phyloP scores from a whole-genome alignment of 2,797 vertebrate genomes.

The Poecilia velifera region DNA sequence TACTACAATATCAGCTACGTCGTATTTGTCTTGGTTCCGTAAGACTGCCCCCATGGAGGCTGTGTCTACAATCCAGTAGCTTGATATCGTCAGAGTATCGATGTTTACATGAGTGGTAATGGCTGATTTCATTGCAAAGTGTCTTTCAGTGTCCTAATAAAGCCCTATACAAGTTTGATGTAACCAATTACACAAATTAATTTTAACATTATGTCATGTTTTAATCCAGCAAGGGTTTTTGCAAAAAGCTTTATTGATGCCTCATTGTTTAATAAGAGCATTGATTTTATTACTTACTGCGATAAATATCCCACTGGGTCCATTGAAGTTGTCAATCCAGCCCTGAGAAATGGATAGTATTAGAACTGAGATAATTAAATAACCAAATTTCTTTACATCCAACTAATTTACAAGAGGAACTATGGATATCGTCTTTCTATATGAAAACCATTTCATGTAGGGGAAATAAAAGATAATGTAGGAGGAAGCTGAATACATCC shows the following conservation, averaged over 20 bases:
- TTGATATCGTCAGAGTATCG: too few species aligned
- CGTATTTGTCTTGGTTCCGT: too few species aligned
- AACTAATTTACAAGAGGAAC: background rate
- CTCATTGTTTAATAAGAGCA: background rate
- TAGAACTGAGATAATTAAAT: background rate
- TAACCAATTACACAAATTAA: background rate
- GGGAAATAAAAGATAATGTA: background rate
- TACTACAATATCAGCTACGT: background rate
- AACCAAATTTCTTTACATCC: background rate
- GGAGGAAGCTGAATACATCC: background rate
- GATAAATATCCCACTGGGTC: conserved; percentile 97
- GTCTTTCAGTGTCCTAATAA: too few species aligned
- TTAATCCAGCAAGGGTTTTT: background rate
- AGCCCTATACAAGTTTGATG: too few species aligned
- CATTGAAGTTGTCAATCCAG: conserved; percentile 99
- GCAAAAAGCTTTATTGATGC: background rate
- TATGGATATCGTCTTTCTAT: background rate
- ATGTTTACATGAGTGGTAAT: too few species aligned
- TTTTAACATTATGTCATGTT: background rate
- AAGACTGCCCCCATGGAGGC: too few species aligned
- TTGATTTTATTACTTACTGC: conserved; percentile 84
- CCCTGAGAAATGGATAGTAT: conserved; percentile 78
- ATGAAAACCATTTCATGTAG: background rate
- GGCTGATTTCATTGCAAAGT: too few species aligned
- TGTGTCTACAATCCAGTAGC: too few species aligned